Base-by-base conservation (phyloP, 2,797 vertebrate species). In the Pagetopsis macropterus region DNA sequence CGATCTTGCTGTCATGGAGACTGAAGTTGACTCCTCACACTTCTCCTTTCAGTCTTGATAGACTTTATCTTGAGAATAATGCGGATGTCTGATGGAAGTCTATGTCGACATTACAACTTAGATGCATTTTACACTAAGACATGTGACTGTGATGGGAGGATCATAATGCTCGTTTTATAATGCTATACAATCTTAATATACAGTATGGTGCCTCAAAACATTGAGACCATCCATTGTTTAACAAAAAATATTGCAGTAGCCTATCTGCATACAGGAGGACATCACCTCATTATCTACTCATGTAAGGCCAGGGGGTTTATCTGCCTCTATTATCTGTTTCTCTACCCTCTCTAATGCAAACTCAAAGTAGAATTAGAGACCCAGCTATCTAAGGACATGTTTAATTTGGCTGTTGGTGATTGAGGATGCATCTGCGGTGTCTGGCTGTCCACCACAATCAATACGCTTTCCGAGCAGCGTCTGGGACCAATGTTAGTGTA, bases 1-100 rank as follows among this genome's bases (percentile, higher is more conserved):
- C 27, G 37, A 63, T 84, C 68, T 76, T 0, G 85, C 88, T 90
- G 87, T 88, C 86, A 90, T 89, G 86, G 87, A 85, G 87, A 88
- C 87, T 54, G 73, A 7, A 46, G 69, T 76, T 74, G 82, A 83
- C 72, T 83, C 64, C 66, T 76, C 48, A 44, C 52, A 75, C 77
- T 76, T 78, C 68, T 74, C 63, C 57, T 65, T 83, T 50, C 19
- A 40, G 44, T 84, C 62, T 78, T 21, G 17, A 60, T 68, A 51
- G 59, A 16, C 57, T 65, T 14, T 45, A 49, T 79, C 61, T 80
- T 68, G 37, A 83, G 33, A 56, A 60, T 37, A 76, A 76, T 72
- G 58, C 60, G 7, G 43, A 27, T 57, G 21, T 74, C 41, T 73
- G 56, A 40, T 43, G 6, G 5, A 54, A 51, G 16, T 48, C 9